Conservation (phyloP, 2,888 invertebrate species). For the Watsonalla cultraria region DNA sequence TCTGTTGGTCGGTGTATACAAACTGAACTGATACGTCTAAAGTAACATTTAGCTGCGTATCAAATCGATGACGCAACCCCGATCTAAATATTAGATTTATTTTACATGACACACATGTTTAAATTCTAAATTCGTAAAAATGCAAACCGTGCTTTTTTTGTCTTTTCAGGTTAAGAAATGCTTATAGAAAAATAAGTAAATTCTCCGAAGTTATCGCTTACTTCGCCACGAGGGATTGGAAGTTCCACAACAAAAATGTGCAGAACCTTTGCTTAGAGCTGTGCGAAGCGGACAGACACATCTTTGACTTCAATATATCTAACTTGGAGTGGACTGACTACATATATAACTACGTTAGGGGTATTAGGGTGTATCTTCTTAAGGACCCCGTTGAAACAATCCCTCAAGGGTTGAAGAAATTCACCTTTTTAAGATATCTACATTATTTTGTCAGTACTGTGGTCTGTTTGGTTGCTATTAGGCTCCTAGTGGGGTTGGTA, state of each 20-base stretch:
- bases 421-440: constrained; percentile 26
- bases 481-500: constrained; percentile 32
- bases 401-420: constrained; percentile 75
- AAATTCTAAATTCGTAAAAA: too few relatives aligned
- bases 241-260: constrained; percentile 80
- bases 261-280: constrained; percentile 74
- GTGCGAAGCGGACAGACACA: constrained; percentile 74
- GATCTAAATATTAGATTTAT: too few relatives aligned
- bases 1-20: too few relatives aligned
- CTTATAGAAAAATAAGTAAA: constrained; percentile 85
- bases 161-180: constrained; percentile 81
- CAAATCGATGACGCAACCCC: too few relatives aligned
- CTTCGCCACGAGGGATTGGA: constrained; percentile 86
- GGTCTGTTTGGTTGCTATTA: constrained; percentile 26
- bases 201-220: constrained; percentile 85
- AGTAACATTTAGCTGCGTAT: too few relatives aligned
- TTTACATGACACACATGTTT: too few relatives aligned
- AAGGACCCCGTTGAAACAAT: constrained; percentile 86
- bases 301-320: constrained; percentile 83
- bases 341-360: constrained; percentile 82
- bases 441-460: constrained; percentile 40
- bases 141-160: too few relatives aligned
- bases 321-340: constrained; percentile 84
- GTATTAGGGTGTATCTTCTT: constrained; percentile 84
- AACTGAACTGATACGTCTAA: too few relatives aligned